A percentile compares a stretch with the other conserved stretches of the same genome.
Conservation (phyloP, 2,113 vertebrate species). For the Onychostoma macrolepis region DNA sequence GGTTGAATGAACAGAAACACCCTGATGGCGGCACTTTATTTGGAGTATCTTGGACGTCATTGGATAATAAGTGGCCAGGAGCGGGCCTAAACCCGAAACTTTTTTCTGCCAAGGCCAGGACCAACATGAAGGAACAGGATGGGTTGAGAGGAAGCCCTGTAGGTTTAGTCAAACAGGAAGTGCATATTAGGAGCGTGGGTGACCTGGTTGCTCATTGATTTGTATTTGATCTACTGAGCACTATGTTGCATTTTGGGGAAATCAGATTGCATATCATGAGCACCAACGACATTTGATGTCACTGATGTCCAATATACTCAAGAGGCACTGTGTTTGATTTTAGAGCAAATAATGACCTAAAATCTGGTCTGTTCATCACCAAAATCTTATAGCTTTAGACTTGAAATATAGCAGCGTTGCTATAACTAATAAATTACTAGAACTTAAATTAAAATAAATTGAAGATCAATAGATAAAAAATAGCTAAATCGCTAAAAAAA, state of each 20-base stretch:
- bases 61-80: slow-evolving; percentile 30
- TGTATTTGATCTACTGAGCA: slow-evolving; percentile 8
- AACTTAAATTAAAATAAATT: not conserved
- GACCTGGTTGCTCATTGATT: slow-evolving; percentile 47
- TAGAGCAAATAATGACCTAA: not conserved
- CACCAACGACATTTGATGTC: not conserved
- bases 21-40: slow-evolving; percentile 8
- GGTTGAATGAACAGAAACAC: slow-evolving; percentile 40
- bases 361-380: not conserved
- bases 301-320: not conserved
- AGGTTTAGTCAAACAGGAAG: slow-evolving; percentile 19
- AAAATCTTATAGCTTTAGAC: not conserved
- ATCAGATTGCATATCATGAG: slow-evolving; percentile 10
- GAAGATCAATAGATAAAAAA: too few species aligned
- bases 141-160: not conserved
- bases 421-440: not conserved
- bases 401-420: too few species aligned
- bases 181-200: slow-evolving; percentile 14
- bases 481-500: too few species aligned
- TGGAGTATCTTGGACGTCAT: not conserved
- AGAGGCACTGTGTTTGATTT: not conserved
- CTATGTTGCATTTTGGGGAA: not conserved
- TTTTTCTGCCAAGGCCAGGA: not conserved
- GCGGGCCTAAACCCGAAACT: not conserved
- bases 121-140: slow-evolving; percentile 23